Percentiles rank a stretch among this genome's conserved stretches.
Conservation (phyloP, 2,113 vertebrate genomes). For the Sturnira hondurensis region DNA sequence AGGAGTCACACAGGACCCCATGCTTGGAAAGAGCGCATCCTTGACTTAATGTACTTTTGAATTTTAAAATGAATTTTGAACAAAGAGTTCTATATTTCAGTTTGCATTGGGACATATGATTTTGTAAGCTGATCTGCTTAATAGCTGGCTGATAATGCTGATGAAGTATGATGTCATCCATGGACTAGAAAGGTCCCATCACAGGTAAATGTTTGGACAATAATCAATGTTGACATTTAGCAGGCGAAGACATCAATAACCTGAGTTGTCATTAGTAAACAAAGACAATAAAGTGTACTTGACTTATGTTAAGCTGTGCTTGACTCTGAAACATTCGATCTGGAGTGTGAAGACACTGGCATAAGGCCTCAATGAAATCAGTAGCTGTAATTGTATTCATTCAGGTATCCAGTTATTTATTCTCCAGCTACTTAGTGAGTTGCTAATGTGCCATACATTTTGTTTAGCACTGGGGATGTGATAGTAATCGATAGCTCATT, state of each 20-base stretch:
- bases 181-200: not conserved
- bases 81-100: not conserved
- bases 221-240: conserved; percentile 64
- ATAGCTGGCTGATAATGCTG: not conserved
- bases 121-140: not conserved
- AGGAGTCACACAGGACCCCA: fast-evolving
- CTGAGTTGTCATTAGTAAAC: conserved; percentile 45
- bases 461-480: not conserved
- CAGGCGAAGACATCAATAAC: conserved; percentile 49
- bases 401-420: not conserved
- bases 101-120: not conserved
- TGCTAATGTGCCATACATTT: not conserved
- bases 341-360: not conserved
- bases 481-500: not conserved
- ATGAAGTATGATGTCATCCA: not conserved
- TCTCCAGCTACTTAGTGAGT: not conserved
- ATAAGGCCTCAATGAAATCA: not conserved
- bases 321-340: not conserved
- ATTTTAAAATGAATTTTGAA: not conserved
- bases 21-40: not conserved
- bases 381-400: conserved; percentile 9
- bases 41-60: not conserved
- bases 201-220: conserved; percentile 26
- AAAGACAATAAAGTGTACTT: conserved; percentile 37
- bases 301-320: not conserved